phyloP scores from a whole-genome alignment of 2,888 invertebrate species.

The Esperia sulphurella region DNA sequence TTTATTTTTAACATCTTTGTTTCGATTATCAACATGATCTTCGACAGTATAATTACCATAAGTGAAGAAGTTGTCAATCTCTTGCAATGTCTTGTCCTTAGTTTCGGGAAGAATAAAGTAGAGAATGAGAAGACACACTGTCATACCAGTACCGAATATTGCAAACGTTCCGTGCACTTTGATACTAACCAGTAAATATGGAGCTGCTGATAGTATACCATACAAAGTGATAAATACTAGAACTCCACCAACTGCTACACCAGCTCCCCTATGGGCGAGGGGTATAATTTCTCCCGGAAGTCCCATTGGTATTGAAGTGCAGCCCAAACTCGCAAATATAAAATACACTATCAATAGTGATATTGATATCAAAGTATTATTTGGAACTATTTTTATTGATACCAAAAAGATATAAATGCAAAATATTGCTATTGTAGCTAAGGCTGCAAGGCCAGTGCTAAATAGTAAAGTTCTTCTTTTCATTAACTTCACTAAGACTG shows the following conservation, averaged over 20 bases:
- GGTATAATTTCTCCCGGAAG: slow-evolving; percentile 58
- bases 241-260: slow-evolving; percentile 34
- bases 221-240: slow-evolving; percentile 30
- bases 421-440: slow-evolving; percentile 27
- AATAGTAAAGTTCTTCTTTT: slow-evolving; percentile 47
- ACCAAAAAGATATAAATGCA: slow-evolving; percentile 40
- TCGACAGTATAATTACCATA: slow-evolving; percentile 34
- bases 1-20: too few relatives aligned
- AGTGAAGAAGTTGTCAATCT: slow-evolving; percentile 61
- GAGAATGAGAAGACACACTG: slow-evolving; percentile 20
- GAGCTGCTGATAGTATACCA: slow-evolving; percentile 28
- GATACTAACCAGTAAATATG: slow-evolving; percentile 31
- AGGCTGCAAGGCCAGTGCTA: slow-evolving; percentile 37
- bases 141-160: slow-evolving; percentile 22
- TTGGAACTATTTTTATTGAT: slow-evolving; percentile 24
- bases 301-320: slow-evolving; percentile 49
- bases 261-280: slow-evolving; percentile 44
- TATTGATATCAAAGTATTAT: slow-evolving; percentile 35
- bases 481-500: slow-evolving; percentile 41
- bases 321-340: slow-evolving; percentile 49
- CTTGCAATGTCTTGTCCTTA: slow-evolving; percentile 57
- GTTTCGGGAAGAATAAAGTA: slow-evolving; percentile 51
- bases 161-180: slow-evolving; percentile 34
- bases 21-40: slow-evolving; percentile 22
- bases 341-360: slow-evolving; percentile 41